phyloP scores from a whole-genome alignment of 2,113 vertebrate species.

The Seriola aureovittata region DNA sequence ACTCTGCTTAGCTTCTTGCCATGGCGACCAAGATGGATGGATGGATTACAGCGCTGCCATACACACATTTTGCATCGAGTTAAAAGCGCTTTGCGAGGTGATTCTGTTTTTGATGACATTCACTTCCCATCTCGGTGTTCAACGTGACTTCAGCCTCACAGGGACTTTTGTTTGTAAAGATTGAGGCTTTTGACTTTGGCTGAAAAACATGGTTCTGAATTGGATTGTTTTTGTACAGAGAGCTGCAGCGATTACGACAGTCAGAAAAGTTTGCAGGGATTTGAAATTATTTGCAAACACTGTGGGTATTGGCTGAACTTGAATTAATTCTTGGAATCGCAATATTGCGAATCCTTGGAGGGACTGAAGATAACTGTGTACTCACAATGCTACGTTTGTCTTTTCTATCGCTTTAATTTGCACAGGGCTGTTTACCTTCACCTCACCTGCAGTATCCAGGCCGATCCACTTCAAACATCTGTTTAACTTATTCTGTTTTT shows the following conservation, averaged over 20 bases:
- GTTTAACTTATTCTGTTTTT: slow-evolving; percentile 2
- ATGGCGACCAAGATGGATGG: neutral
- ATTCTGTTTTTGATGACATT: neutral
- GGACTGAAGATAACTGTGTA: neutral
- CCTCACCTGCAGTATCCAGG: neutral
- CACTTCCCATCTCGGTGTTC: no score
- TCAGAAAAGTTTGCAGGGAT: neutral
- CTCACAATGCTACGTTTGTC: neutral
- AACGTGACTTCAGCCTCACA: neutral
- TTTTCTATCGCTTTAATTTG: neutral
- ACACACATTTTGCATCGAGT: neutral
- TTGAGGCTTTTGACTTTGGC: neutral
- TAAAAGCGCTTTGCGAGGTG: no score
- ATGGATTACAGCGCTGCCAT: neutral
- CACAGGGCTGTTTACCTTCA: neutral
- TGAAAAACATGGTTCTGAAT: neutral
- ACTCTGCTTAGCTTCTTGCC: no score
- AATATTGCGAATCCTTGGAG: neutral
- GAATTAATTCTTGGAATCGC: neutral
- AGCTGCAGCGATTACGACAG: no score
- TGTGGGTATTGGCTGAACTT: neutral
- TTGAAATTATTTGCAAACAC: neutral
- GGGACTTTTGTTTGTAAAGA: neutral
- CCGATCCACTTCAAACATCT: neutral
- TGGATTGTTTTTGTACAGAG: neutral